phyloP scores from a whole-genome alignment of 2,113 vertebrate genomes.

The Eretmochelys imbricata region DNA sequence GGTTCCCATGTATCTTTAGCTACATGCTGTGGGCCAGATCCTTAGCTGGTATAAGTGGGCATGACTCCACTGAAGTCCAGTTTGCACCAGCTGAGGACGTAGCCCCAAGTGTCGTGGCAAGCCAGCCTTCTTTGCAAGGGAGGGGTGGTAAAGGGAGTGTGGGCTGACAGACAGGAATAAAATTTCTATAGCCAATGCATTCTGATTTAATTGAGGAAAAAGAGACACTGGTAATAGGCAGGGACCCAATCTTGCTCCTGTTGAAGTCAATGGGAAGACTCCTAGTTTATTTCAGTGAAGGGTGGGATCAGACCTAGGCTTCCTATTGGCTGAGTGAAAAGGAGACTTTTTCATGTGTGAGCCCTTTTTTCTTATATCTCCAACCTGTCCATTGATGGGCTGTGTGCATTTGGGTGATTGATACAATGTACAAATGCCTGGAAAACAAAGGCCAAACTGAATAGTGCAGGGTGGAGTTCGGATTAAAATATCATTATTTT shows the following conservation, averaged over 20 bases:
- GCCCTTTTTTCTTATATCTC: neutral
- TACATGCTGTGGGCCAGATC: neutral
- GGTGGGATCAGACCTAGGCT: neutral
- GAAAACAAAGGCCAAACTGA: neutral
- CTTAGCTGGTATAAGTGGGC: neutral
- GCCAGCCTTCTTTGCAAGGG: neutral
- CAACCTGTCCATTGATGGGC: neutral
- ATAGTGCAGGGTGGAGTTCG: neutral
- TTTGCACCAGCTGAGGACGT: neutral
- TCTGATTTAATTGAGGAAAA: neutral
- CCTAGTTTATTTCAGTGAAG: neutral
- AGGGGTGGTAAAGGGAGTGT: neutral
- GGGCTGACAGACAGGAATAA: neutral
- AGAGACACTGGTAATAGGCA: neutral
- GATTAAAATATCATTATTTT: neutral
- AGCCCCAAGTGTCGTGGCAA: neutral
- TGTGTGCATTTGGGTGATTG: no score
- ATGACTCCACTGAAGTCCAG: neutral
- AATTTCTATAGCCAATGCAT: neutral
- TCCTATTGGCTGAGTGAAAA: neutral
- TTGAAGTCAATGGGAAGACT: neutral
- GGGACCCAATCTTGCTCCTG: neutral
- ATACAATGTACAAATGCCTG: neutral
- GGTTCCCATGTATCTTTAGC: conserved; percentile 25
- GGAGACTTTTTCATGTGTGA: neutral